Evolutionary conservation across 2,113 vertebrate genomes (phyloP), one percentile per base, ranked within the genome.

Genomic region (Puntigrus tetrazona): DNA sequence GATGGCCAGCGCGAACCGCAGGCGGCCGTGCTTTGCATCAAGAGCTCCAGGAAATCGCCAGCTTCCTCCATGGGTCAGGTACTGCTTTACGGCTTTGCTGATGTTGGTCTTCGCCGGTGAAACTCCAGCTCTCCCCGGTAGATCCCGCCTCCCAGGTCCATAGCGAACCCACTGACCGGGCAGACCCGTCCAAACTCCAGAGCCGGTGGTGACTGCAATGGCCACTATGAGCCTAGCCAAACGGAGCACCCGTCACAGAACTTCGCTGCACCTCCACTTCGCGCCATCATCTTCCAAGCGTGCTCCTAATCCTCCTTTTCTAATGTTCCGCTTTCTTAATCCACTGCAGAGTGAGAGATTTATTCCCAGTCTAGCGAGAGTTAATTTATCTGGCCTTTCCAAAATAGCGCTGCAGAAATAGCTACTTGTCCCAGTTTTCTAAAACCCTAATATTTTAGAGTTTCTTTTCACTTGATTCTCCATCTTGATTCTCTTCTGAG

Each of bases 111-210:
- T 96, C 78, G 98, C 83, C n/a, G 74, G 95, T 95, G 87, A 99
- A 98, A 91, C 96, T 98, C 80, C n/a, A 99, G 95, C 89, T 97
- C 96, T 0, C 95, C 97, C n/a, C n/a, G 1, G 93, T 94, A 13
- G 94, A 89, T 41, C 93, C 94, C 3, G 96, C 96, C 1, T 96
- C 94, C 96, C 96, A 98, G 65, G 96, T 14, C 93, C 95, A 1
- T 97, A 98, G 22, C 97, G 96, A 0, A 96, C 97, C 97, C 97
- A 98, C 89, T 98, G 97, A 70, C 97, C 97, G 0, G 96, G 95
- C 57, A 95, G 92, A 0, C 97, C 97, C n/a, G 29, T 96, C 96
- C n/a, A 3, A 98, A 98, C 86, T 98, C 96, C 89, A 98, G 91
- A 4, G 95, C 94, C 0, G n/a, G 45, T n/a, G 3, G 88, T 69